Evolutionary conservation across 1,140 invertebrate genomes (phyloP), one percentile per base, ranked within the genome.

Genomic region (Thaumetopoea pityocampa): DNA sequence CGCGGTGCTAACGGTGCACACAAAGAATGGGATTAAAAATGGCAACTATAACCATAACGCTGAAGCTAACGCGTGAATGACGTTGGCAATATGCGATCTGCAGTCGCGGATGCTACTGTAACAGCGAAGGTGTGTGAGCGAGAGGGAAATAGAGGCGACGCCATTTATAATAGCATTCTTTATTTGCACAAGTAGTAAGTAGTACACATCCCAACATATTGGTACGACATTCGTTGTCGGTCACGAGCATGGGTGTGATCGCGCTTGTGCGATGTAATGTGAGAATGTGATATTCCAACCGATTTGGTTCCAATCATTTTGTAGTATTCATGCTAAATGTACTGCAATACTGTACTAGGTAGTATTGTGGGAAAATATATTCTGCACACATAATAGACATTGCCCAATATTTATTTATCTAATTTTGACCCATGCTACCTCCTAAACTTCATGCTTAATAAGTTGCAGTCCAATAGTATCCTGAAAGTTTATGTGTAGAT

Each of bases 381-480:
- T 81, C 77, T 81, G 77, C 73, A 81, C 77, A 81, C 77, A 77
- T 80, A 48, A 45, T 42, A 41, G 34, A 43, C 38, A 43, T 34
- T 16, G 12, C 15, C 8, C 28, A 48, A 45, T 15, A 36, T 40
- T 34, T 32, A 30, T 20, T 40, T 32, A 30, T 15, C n/a, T 40
- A 22, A 15, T 30, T 19, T 41, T 41, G 4, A 29, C 17, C 28
- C 30, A 30, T 40, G 11, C 14, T 20, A 34, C 11, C 17, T 18
- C 37, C 37, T 9, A 30, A 23, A 24, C 4, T 22, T 29, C 10
- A 52, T 43, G 51, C 51, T 71, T 68, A n/a, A 41, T 28, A 51
- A 42, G 34, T 63, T 59, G 30, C 47, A 30, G 22, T 57, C 33
- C 29, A 45, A 41, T 29, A 30, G 12, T 40, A 44, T 44, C 34